A percentile compares a stretch with the other conserved stretches of the same genome.
Evolutionary conservation across 2,888 invertebrate genomes (phyloP).

Genomic region (Chromoteleia sp.): DNA sequence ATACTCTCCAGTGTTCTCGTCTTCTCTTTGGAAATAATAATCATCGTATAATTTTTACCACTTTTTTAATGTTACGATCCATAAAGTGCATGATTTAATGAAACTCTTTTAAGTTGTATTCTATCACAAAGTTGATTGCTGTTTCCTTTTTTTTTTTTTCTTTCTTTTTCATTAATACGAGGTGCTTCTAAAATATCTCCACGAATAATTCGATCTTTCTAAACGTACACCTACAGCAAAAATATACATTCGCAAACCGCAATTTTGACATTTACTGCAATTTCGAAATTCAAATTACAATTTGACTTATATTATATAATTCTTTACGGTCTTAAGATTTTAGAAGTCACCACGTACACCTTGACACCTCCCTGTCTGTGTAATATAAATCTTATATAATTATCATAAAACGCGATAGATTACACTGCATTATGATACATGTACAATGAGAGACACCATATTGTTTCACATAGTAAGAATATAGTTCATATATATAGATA

Average conservation of each 20-base stretch:
- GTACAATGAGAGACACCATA: constrained; percentile 82
- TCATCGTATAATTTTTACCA: constrained; percentile 70
- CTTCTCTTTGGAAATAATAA: constrained; percentile 55
- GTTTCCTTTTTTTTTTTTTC: constrained; percentile 68
- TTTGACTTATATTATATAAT: constrained; percentile 35
- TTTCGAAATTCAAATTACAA: constrained; percentile 36
- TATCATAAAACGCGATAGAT: constrained; percentile 78
- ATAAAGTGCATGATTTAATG: constrained; percentile 74
- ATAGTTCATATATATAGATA: constrained; percentile 67
- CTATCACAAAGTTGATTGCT: constrained; percentile 84
- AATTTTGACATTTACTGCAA: constrained; percentile 39
- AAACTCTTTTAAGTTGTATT: constrained; percentile 76
- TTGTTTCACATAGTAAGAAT: constrained; percentile 81
- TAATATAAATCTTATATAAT: constrained; percentile 74
- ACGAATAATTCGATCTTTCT: constrained; percentile 32
- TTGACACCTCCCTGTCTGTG: constrained; percentile 70
- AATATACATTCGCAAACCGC: constrained; percentile 57
- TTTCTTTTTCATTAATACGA: constrained; percentile 69
- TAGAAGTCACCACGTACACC: constrained; percentile 78
- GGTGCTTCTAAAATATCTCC: constrained; percentile 78
- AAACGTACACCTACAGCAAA: constrained; percentile 55
- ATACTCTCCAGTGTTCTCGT: constrained; percentile 71
- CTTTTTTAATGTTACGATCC: constrained; percentile 71
- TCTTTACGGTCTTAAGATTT: constrained; percentile 66
- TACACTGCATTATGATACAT: constrained; percentile 80